Evolutionary conservation across 2,797 vertebrate genomes (phyloP), one percentile per base, ranked within the genome.

Genomic region (Parauchenoglanis punctatus): DNA sequence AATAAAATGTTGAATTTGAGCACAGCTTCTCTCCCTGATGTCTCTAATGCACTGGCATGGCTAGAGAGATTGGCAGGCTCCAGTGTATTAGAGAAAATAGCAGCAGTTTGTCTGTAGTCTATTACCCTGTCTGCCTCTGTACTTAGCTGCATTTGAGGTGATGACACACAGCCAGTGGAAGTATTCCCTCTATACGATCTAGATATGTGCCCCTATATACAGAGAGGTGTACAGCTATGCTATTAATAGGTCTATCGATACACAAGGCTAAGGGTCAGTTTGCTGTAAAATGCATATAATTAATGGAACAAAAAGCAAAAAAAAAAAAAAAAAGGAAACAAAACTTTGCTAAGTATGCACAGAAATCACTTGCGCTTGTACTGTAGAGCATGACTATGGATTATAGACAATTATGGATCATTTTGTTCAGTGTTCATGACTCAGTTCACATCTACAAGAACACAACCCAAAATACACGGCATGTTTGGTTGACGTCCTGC

Each of bases 1-100:
- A 77, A 80, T 54, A 70, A 78, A 80, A 25, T 80, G 46, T 67
- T 68, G 49, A 68, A 68, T 86, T 67, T 68, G 31, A 76, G 81
- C n/a, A 25, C 40, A 81, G 40, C 40, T 81, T 65, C 80, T 28
- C 63, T 49, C 77, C 20, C 82, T 80, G 81, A 84, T 84, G 46
- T 20, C 31, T 78, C 18, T 83, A 83, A 87, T 83, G 86, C 31
- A 86, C 12, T 49, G 28, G 73, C 0, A 54, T 83, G 49, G 65
- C 49, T 28, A 23, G 40, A 73, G 68, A 87, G 80, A 83, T 76
- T 35, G 70, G 18, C 65, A 67, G 68, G 73, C 73, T 70, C 17
- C 67, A 72, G 28, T 80, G 75, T 40, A 76, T 73, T 84, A 54
- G 85, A 84, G 65, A 88, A 87, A 89, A 85, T 75, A 78, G 82